Percentiles rank a stretch among this genome's conserved stretches.
These are phyloP conservation scores for Leptodactylus fallax DNA, from an alignment of 2,797 vertebrate species.

Conservation along the genomic window DNA sequence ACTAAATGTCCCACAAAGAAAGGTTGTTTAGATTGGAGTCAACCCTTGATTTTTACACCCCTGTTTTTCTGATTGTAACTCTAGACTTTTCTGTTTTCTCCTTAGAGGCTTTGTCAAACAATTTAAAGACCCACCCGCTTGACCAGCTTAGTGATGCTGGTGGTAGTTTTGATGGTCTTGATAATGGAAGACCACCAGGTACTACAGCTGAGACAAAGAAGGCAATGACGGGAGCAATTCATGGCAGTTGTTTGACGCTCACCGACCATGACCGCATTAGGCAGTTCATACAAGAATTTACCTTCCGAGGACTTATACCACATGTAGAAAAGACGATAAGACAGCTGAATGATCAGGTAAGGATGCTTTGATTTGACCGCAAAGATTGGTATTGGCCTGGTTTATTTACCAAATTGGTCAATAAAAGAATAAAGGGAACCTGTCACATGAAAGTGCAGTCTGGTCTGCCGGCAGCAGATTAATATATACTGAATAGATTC, in stretches of 20 bases:
- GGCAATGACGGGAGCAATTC: conserved; percentile 74
- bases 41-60: not conserved
- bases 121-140: conserved; percentile 83
- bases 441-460: not conserved
- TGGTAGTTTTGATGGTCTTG: conserved; percentile 73
- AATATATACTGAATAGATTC: too few relatives aligned
- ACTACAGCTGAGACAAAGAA: conserved; percentile 78
- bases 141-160: conserved; percentile 76
- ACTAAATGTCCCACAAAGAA: too few relatives aligned
- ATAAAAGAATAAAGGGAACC: not conserved
- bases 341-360: conserved; percentile 98
- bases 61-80: not conserved
- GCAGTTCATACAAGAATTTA: conserved; percentile 97
- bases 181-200: conserved; percentile 70
- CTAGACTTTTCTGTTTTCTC: conserved; percentile 46
- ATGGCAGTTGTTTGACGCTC: conserved; percentile 90
- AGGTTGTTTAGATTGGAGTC: too few relatives aligned
- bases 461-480: too few relatives aligned
- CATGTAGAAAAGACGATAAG: conserved; percentile 97
- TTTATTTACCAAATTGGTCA: not conserved
- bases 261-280: conserved; percentile 95
- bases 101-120: conserved; percentile 80
- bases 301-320: conserved; percentile 92
- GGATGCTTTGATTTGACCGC: not conserved
- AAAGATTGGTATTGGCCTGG: not conserved